Conservation (phyloP, 2,113 vertebrate genomes). For the Ceratotherium simum region DNA sequence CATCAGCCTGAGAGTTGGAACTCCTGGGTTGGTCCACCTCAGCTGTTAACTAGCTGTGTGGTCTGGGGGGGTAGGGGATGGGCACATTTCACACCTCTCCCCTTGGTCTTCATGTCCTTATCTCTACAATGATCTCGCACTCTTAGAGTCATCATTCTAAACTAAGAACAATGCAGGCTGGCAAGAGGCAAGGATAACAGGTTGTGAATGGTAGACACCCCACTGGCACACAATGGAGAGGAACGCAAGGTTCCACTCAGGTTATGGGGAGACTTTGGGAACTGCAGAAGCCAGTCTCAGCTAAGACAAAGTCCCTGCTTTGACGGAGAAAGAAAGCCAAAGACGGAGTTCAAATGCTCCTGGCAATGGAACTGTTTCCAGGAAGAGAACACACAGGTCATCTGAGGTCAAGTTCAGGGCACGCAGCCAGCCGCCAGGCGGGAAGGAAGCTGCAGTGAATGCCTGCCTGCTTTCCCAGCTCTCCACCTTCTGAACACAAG, state of each 20-base stretch:
- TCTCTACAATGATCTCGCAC: neutral
- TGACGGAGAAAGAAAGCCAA: conserved; percentile 37
- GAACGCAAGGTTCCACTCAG: neutral
- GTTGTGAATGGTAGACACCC: neutral
- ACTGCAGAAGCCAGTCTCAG: neutral
- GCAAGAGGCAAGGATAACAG: neutral
- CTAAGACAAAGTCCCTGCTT: conserved; percentile 15
- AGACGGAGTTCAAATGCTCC: conserved; percentile 42
- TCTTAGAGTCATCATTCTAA: neutral
- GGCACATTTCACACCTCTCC: neutral
- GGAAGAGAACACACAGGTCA: conserved; percentile 68
- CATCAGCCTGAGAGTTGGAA: neutral
- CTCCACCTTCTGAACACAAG: conserved; percentile 36
- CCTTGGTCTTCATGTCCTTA: neutral
- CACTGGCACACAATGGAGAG: neutral
- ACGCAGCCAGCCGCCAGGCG: conserved; percentile 17
- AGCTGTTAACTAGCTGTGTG: neutral
- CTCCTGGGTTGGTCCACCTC: neutral
- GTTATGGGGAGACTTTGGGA: neutral
- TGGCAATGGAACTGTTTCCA: conserved; percentile 50
- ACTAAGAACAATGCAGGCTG: neutral
- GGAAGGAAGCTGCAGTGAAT: conserved; percentile 69
- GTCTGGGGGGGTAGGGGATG: neutral
- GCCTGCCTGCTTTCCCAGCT: conserved; percentile 44
- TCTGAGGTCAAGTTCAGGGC: conserved; percentile 77